phyloP scores from a whole-genome alignment of 2,113 vertebrate genomes.

The Naja naja region DNA sequence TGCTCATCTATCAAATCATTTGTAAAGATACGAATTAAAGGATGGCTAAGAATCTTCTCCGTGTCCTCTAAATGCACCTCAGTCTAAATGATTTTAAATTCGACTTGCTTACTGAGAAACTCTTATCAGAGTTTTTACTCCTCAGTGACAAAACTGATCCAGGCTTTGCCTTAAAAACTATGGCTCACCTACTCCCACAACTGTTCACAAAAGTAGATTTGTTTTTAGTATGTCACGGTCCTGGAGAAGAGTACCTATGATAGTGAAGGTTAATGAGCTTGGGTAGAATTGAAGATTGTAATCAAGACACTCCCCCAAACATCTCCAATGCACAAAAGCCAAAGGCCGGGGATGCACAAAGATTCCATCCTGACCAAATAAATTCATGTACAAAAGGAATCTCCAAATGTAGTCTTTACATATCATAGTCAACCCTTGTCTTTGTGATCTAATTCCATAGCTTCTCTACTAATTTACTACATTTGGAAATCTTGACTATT shows the following conservation, averaged over 20 bases:
- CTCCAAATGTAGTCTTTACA: neutral
- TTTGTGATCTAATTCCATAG: too few species aligned
- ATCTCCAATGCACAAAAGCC: too few species aligned
- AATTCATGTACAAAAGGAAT: neutral
- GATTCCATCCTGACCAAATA: neutral
- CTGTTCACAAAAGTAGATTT: neutral
- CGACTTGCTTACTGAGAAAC: neutral
- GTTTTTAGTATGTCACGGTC: neutral
- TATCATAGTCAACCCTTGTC: neutral
- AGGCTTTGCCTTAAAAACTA: neutral
- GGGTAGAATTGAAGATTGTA: neutral
- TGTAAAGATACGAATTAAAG: neutral
- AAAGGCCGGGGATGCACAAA: neutral
- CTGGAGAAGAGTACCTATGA: neutral
- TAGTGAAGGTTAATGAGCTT: too few species aligned
- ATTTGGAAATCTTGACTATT: neutral
- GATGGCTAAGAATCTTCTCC: neutral
- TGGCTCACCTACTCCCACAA: neutral
- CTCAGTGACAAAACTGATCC: neutral
- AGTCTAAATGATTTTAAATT: neutral
- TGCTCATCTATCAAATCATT: neutral
- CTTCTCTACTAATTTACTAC: rapidly evolving
- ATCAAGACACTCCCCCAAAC: neutral
- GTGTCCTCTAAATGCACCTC: neutral
- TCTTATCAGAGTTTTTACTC: neutral